phyloP scores from a whole-genome alignment of 2,888 invertebrate species.

The Lasioglossum vierecki region DNA sequence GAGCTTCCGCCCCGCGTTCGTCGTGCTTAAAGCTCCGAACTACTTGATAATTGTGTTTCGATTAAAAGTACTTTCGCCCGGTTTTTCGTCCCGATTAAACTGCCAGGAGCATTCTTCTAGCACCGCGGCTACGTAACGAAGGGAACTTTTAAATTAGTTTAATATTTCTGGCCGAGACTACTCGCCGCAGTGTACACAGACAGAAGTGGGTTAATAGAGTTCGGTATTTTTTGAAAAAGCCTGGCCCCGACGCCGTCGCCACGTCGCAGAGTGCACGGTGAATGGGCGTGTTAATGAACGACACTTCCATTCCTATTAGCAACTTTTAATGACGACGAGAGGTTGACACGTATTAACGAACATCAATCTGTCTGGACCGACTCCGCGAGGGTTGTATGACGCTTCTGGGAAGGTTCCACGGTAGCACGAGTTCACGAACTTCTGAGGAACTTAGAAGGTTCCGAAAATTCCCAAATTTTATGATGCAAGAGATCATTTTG shows the following conservation, averaged over 20 bases:
- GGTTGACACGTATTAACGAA: background rate
- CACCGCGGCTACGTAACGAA: constrained; percentile 40
- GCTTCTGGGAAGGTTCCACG: background rate
- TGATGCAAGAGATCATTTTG: background rate
- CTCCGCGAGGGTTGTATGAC: background rate
- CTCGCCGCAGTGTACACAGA: constrained; percentile 32
- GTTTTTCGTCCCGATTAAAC: constrained; percentile 62
- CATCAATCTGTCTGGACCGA: background rate
- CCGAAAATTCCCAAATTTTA: background rate
- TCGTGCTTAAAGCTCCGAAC: constrained; percentile 10
- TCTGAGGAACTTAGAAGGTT: background rate
- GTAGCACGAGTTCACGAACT: background rate
- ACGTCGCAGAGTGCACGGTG: background rate
- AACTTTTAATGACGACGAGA: constrained; percentile 8
- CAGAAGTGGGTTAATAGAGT: constrained; percentile 62
- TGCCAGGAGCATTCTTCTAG: constrained; percentile 63
- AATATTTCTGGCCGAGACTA: constrained; percentile 56
- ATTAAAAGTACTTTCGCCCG: constrained; percentile 47
- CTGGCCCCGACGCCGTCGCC: background rate
- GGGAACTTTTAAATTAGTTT: constrained; percentile 68
- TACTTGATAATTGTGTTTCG: constrained; percentile 55
- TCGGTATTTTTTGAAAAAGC: constrained; percentile 52
- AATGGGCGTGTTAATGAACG: constrained; percentile 18
- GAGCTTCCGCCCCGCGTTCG: background rate
- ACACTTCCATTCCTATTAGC: constrained; percentile 3